Evolutionary conservation across 64 coral and sea anemone genomes (phyloP).

Genomic region (Anthopleura sola): DNA sequence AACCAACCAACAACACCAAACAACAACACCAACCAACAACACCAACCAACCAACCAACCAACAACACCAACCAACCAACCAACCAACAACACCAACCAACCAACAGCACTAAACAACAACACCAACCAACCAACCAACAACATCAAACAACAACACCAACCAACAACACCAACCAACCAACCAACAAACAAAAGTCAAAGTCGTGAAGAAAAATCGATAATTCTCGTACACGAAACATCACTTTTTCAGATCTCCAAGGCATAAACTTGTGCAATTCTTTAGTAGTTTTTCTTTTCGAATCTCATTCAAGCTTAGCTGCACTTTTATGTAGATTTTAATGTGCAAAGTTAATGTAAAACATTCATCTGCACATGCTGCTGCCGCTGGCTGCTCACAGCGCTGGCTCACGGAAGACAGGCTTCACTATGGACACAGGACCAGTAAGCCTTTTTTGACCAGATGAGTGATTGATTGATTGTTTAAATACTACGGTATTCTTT

Average conservation of each 20-base stretch:
- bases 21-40: no score
- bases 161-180: no score
- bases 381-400: conserved; percentile 23
- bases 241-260: neutral
- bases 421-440: conserved; percentile 30
- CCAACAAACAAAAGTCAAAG: neutral
- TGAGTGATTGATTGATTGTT: conserved; percentile 2
- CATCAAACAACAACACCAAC: no score
- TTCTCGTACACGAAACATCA: neutral
- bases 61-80: no score
- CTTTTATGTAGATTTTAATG: conserved; percentile 7
- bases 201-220: neutral
- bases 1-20: no score
- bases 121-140: no score
- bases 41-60: no score
- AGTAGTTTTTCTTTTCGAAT: neutral
- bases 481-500: neutral
- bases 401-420: conserved; percentile 26
- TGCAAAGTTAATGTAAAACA: conserved; percentile 11
- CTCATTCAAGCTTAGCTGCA: neutral
- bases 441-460: conserved; percentile 11
- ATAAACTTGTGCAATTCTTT: neutral
- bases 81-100: no score
- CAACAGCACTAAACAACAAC: no score
- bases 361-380: conserved; percentile 24